Percentiles rank a stretch among this genome's conserved stretches.
Evolutionary conservation across 2,888 invertebrate genomes (phyloP).

Genomic region (Hololepta plana): DNA sequence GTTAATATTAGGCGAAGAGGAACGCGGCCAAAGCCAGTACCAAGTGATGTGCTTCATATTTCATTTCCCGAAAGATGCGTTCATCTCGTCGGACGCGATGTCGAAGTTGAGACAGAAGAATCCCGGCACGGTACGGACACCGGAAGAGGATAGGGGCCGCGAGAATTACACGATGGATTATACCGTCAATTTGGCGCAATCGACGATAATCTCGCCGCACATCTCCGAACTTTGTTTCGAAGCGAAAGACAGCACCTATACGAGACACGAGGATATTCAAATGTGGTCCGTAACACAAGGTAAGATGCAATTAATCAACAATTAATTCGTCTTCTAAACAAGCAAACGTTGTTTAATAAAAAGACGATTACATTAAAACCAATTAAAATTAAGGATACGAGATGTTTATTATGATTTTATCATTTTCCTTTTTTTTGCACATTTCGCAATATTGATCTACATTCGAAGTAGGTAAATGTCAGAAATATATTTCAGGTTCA

Average conservation of each 20-base stretch:
- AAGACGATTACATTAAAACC: too few species aligned
- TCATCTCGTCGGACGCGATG: constrained; percentile 94
- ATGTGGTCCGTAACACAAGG: constrained; percentile 65
- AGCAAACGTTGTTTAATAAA: too few species aligned
- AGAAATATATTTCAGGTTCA: too few species aligned
- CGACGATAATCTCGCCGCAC: constrained; percentile 53
- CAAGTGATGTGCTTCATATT: constrained; percentile 85
- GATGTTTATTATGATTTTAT: too few species aligned
- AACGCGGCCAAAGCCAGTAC: constrained; percentile 73
- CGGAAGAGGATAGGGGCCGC: constrained; percentile 79
- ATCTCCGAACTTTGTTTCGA: constrained; percentile 59
- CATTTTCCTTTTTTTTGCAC: too few species aligned
- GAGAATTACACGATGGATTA: constrained; percentile 73
- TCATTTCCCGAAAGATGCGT: constrained; percentile 79
- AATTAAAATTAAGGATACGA: too few species aligned
- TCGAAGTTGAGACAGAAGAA: constrained; percentile 75
- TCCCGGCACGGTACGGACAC: constrained; percentile 46
- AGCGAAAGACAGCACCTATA: constrained; percentile 58
- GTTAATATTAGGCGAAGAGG: constrained; percentile 79
- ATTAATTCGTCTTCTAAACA: too few species aligned
- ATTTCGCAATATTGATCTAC: too few species aligned
- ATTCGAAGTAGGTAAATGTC: too few species aligned
- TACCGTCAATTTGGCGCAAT: constrained; percentile 50
- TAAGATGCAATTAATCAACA: too few species aligned
- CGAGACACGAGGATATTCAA: constrained; percentile 59